phyloP scores from a whole-genome alignment of 2,797 vertebrate species.

The Pipistrellus nathusii region DNA sequence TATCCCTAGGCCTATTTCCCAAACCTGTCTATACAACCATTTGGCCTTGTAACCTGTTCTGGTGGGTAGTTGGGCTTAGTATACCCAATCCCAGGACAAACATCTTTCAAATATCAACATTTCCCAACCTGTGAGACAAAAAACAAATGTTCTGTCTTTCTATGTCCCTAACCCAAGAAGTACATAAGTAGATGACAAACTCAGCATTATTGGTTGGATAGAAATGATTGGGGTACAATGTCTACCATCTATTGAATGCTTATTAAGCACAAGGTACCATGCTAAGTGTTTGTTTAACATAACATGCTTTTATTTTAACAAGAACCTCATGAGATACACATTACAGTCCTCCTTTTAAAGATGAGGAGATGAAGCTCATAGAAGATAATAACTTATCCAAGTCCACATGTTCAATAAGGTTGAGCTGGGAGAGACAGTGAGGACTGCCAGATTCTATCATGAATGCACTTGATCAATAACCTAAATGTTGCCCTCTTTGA shows the following conservation, averaged over 20 bases:
- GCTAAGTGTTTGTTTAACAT: neutral
- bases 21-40: rapidly evolving
- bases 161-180: neutral
- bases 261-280: neutral
- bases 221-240: neutral
- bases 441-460: neutral
- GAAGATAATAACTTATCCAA: no score
- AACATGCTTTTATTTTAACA: neutral
- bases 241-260: neutral
- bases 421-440: neutral
- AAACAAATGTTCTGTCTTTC: neutral
- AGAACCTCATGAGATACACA: neutral
- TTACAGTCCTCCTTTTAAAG: neutral
- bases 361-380: no score
- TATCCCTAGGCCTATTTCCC: neutral
- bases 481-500: neutral
- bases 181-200: neutral
- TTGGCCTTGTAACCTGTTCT: no score
- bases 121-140: neutral
- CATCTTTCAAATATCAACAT: neutral
- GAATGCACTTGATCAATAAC: neutral
- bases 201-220: neutral
- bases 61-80: no score
- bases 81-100: neutral
- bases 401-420: neutral